phyloP scores from a whole-genome alignment of 2,113 vertebrate species.

The Pseudopipra pipra region DNA sequence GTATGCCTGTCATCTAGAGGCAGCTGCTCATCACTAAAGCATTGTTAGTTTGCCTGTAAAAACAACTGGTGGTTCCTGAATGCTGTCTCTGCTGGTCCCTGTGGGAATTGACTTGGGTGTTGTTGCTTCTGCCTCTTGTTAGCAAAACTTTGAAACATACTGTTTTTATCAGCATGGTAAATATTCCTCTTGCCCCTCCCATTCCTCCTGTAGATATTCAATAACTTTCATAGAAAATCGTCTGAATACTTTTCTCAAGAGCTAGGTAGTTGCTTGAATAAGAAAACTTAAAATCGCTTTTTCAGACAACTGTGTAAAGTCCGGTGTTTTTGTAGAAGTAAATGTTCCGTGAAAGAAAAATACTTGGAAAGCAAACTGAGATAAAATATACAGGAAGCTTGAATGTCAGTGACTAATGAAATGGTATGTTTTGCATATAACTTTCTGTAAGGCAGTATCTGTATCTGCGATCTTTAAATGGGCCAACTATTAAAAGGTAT shows the following conservation, averaged over 20 bases:
- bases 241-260: background rate
- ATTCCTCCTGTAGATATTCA: background rate
- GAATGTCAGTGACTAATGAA: background rate
- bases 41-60: background rate
- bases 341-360: slow-evolving; percentile 23
- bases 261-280: background rate
- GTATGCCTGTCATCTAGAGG: background rate
- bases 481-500: background rate
- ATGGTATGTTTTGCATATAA: background rate
- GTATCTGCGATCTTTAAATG: background rate
- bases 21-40: background rate
- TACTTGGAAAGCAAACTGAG: slow-evolving; percentile 12
- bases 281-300: background rate
- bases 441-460: background rate
- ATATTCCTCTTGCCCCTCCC: background rate
- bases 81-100: background rate
- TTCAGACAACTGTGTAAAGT: background rate
- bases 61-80: background rate
- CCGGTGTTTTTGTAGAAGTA: background rate
- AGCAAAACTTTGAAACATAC: background rate
- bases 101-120: background rate
- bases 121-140: background rate
- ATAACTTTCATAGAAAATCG: background rate
- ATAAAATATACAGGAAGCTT: slow-evolving; percentile 8
- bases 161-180: background rate